Evolutionary conservation across 2,888 invertebrate species (phyloP).

Genomic region (Pediacus dermestoides): DNA sequence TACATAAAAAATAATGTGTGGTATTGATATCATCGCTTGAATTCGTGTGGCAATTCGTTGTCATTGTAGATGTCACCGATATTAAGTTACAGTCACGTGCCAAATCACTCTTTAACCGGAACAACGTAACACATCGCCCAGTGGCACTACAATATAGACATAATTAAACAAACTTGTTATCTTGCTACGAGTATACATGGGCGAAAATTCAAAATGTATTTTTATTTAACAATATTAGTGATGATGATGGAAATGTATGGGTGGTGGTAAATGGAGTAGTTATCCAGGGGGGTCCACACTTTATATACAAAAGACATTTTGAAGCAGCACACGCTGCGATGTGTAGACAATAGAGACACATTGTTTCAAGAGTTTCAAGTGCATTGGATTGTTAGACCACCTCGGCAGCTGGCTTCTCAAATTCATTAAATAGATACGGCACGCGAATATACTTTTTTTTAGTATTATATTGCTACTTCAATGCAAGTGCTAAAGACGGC

Average conservation of each 20-base stretch:
- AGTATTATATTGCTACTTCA: too few relatives aligned
- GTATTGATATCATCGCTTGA: too few relatives aligned
- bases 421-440: slow-evolving; percentile 36
- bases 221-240: too few relatives aligned
- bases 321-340: slow-evolving; percentile 21
- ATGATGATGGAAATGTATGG: too few relatives aligned
- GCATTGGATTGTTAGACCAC: slow-evolving; percentile 32
- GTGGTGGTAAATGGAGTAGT: not conserved
- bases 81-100: slow-evolving; percentile 21
- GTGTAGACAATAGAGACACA: slow-evolving; percentile 24
- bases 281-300: slow-evolving; percentile 20
- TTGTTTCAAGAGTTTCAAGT: slow-evolving; percentile 22
- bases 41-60: slow-evolving; percentile 22
- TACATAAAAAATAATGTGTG: too few relatives aligned
- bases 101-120: too few relatives aligned
- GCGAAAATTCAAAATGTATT: too few relatives aligned
- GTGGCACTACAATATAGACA: too few relatives aligned
- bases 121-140: too few relatives aligned
- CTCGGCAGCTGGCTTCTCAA: slow-evolving; percentile 33
- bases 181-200: too few relatives aligned
- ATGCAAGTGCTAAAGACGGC: too few relatives aligned
- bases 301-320: slow-evolving; percentile 21
- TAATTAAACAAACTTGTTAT: too few relatives aligned
- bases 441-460: slow-evolving; percentile 32
- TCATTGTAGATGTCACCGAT: slow-evolving; percentile 21